Percentiles rank a stretch among this genome's conserved stretches.
These are phyloP conservation scores for Boleophthalmus pectinirostris DNA, from an alignment of 2,113 vertebrate species.

Conservation along the genomic window DNA sequence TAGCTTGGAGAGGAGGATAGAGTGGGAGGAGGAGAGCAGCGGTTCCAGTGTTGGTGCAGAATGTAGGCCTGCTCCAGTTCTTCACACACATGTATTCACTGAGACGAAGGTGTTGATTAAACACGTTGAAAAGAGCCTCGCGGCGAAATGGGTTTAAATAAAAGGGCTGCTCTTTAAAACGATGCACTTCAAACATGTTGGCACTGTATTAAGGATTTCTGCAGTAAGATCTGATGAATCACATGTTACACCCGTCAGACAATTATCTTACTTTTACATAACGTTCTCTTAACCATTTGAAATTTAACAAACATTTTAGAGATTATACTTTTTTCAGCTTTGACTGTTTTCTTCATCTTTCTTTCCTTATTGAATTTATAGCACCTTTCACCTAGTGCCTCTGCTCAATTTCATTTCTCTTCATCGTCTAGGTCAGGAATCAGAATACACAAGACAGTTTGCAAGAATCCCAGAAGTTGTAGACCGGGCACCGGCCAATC, in stretches of 20 bases:
- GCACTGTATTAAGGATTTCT: not conserved
- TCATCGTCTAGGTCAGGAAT: too few relatives aligned
- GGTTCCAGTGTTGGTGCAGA: not conserved
- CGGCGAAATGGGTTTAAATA: not conserved
- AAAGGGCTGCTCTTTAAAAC: not conserved
- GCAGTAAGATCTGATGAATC: not conserved
- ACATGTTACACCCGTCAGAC: not conserved
- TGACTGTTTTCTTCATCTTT: too few relatives aligned
- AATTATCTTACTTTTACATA: not conserved
- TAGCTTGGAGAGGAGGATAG: too few relatives aligned
- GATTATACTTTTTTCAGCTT: too few relatives aligned
- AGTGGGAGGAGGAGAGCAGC: not conserved
- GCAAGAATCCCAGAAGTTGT: too few relatives aligned
- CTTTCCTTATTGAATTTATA: too few relatives aligned
- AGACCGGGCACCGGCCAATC: too few relatives aligned
- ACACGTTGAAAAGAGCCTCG: not conserved
- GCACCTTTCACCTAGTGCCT: too few relatives aligned
- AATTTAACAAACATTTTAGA: too few relatives aligned
- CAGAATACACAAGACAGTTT: too few relatives aligned
- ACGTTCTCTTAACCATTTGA: not conserved
- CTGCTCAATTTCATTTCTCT: too few relatives aligned
- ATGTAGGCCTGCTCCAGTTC: not conserved
- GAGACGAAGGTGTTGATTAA: not conserved
- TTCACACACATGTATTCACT: conserved; percentile 1
- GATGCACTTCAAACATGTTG: not conserved